phyloP scores from a whole-genome alignment of 2,888 invertebrate genomes.

The Rambutsinella grinnellia region DNA sequence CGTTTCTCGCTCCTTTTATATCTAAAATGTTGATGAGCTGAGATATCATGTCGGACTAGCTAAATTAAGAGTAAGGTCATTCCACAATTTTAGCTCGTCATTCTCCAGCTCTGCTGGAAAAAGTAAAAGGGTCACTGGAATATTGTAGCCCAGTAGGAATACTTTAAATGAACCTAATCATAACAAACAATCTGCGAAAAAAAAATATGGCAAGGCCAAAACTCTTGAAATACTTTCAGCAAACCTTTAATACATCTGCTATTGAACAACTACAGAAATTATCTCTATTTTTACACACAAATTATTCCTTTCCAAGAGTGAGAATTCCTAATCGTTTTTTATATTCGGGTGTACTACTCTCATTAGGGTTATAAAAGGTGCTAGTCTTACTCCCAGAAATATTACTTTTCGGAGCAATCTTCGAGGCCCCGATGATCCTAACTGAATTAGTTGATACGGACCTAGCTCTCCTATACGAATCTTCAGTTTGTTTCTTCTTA shows the following conservation, averaged over 20 bases:
- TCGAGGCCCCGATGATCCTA: slow-evolving; percentile 6
- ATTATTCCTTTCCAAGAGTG: background rate
- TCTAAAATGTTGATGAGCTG: background rate
- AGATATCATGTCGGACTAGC: slow-evolving; percentile 8
- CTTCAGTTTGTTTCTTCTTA: background rate
- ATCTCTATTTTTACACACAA: too few relatives aligned
- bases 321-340: slow-evolving; percentile 1
- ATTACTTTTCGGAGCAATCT: background rate
- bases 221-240: too few relatives aligned
- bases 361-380: too few relatives aligned
- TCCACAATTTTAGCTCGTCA: too few relatives aligned
- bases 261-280: too few relatives aligned
- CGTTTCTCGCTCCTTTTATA: slow-evolving; percentile 21
- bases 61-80: slow-evolving; percentile 53
- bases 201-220: too few relatives aligned
- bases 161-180: too few relatives aligned
- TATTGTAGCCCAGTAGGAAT: background rate
- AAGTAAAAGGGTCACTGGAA: background rate
- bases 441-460: background rate
- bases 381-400: background rate
- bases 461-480: background rate
- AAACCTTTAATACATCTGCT: too few relatives aligned
- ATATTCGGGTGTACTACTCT: too few relatives aligned
- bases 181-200: too few relatives aligned
- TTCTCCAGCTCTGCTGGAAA: too few relatives aligned